These are phyloP conservation scores for Zonitis immaculata DNA, from an alignment of 2,888 invertebrate genomes.

Conservation along the genomic window DNA sequence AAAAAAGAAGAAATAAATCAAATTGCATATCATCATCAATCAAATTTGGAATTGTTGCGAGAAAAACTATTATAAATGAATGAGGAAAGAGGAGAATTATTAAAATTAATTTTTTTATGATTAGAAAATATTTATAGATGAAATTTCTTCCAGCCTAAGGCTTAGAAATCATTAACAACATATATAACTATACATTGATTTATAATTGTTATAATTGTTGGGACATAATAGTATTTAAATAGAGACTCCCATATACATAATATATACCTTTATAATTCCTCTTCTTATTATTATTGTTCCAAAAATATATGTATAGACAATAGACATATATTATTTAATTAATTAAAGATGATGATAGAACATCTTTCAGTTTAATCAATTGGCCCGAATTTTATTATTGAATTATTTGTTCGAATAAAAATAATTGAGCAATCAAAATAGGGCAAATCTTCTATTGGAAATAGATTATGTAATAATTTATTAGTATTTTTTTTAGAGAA, in stretches of 20 bases:
- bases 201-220: neutral
- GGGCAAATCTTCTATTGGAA: conserved; percentile 8
- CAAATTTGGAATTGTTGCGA: too few relatives aligned
- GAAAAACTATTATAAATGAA: too few relatives aligned
- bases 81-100: neutral
- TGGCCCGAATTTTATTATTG: conserved; percentile 13
- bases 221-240: neutral
- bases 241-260: too few relatives aligned
- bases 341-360: conserved; percentile 19
- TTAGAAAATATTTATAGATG: neutral
- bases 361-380: conserved; percentile 13
- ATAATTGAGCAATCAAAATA: too few relatives aligned
- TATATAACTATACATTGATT: neutral
- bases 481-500: too few relatives aligned
- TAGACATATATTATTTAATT: conserved; percentile 9
- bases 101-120: neutral
- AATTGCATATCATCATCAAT: too few relatives aligned
- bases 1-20: too few relatives aligned
- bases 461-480: neutral
- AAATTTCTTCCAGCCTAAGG: neutral
- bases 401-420: too few relatives aligned
- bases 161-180: neutral
- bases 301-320: neutral
- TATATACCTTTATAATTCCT: too few relatives aligned
- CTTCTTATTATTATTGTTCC: too few relatives aligned